These are phyloP conservation scores for Cettia cetti DNA, from an alignment of 2,113 vertebrate genomes.

Conservation along the genomic window DNA sequence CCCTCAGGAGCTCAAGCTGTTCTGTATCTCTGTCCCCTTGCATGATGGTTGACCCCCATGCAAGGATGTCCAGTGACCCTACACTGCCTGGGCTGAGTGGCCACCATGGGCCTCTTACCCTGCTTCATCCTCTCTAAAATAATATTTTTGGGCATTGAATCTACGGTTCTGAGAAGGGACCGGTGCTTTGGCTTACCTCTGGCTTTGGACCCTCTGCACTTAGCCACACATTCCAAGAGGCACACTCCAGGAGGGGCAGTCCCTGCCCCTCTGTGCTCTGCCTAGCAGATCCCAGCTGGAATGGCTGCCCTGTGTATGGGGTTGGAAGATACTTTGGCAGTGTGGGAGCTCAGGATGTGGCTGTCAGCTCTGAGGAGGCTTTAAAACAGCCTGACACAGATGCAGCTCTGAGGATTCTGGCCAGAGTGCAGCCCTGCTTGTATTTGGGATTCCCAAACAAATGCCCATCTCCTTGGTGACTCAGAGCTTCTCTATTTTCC, in stretches of 20 bases:
- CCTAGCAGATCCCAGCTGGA: background rate
- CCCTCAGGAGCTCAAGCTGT: background rate
- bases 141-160: background rate
- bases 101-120: background rate
- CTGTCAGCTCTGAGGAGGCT: background rate
- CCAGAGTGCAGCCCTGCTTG: background rate
- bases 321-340: background rate
- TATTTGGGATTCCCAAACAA: background rate
- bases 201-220: background rate
- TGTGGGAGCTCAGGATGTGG: background rate
- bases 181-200: background rate
- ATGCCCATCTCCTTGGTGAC: background rate
- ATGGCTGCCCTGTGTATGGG: background rate
- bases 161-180: background rate
- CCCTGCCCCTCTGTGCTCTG: background rate
- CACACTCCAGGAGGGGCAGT: background rate
- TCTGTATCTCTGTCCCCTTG: background rate
- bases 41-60: background rate
- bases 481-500: background rate
- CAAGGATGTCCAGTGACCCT: background rate
- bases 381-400: background rate
- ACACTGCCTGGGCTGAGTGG: background rate
- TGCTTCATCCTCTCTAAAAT: background rate
- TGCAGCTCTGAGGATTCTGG: background rate
- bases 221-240: background rate